Evolutionary conservation across 1,140 invertebrate genomes (phyloP).

Genomic region (Onthophagus taurus): DNA sequence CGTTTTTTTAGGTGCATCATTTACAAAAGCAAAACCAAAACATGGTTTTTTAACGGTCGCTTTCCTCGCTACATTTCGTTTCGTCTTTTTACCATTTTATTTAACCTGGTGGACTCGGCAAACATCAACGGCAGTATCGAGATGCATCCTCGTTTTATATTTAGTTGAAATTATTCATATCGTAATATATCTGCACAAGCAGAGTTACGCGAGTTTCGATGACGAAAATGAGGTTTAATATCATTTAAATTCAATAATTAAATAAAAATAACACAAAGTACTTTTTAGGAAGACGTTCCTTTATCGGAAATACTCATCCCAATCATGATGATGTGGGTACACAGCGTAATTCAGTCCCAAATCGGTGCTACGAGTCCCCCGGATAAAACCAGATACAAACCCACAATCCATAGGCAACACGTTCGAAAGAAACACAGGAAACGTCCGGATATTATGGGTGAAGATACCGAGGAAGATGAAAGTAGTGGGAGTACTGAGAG

Average conservation of each 20-base stretch:
- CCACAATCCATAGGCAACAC: not conserved
- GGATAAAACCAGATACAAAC: constrained; percentile 19
- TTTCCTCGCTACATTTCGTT: constrained; percentile 64
- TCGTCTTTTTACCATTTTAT: constrained; percentile 73
- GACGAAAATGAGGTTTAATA: not conserved
- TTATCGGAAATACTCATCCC: constrained; percentile 65
- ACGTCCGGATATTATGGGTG: not conserved
- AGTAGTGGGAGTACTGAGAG: not conserved
- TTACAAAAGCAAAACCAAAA: constrained; percentile 88
- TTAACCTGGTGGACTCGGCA: constrained; percentile 83
- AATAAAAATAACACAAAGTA: not conserved
- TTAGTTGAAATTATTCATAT: constrained; percentile 39
- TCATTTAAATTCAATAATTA: constrained; percentile 6
- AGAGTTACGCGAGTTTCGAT: not conserved
- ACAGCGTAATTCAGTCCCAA: constrained; percentile 84
- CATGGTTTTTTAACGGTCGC: constrained; percentile 75
- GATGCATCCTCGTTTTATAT: constrained; percentile 40
- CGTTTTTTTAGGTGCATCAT: constrained; percentile 71
- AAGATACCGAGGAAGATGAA: constrained; percentile 9
- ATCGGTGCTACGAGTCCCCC: constrained; percentile 67
- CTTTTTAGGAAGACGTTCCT: constrained; percentile 40
- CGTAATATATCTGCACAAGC: constrained; percentile 41
- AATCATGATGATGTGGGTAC: constrained; percentile 64
- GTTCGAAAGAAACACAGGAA: constrained; percentile 1
- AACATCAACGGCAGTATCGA: constrained; percentile 65